Evolutionary conservation across 2,888 invertebrate species (phyloP).

Genomic region (Dasysyrphus albostriatus): DNA sequence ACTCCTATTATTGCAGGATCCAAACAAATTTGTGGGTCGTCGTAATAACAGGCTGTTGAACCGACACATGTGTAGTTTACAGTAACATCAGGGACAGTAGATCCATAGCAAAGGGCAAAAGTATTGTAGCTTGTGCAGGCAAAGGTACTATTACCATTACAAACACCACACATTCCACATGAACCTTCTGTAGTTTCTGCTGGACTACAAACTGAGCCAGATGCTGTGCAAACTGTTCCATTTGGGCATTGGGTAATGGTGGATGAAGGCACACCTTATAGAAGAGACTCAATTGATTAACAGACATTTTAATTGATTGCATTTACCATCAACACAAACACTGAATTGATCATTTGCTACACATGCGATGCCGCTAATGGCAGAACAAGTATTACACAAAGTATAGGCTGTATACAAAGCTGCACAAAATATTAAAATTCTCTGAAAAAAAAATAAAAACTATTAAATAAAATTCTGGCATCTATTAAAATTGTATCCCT

Average conservation of each 20-base stretch:
- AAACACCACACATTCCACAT: conserved; percentile 34
- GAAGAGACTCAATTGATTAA: background rate
- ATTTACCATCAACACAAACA: conserved; percentile 44
- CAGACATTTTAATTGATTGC: background rate
- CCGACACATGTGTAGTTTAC: conserved; percentile 14
- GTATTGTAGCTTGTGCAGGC: conserved; percentile 54
- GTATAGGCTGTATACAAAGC: conserved; percentile 3
- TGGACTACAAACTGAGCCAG: conserved; percentile 21
- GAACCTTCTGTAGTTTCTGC: background rate
- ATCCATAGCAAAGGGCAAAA: conserved; percentile 50
- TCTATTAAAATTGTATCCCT: background rate
- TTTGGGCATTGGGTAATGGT: conserved; percentile 26
- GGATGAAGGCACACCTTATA: conserved; percentile 34
- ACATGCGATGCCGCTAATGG: conserved; percentile 33
- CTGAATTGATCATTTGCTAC: conserved; percentile 52
- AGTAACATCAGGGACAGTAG: background rate
- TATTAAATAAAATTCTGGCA: background rate
- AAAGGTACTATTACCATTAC: conserved; percentile 31
- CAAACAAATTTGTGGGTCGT: conserved; percentile 39
- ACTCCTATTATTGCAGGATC: conserved; percentile 44
- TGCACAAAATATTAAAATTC: conserved; percentile 3
- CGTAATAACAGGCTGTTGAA: conserved; percentile 36
- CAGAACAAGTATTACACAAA: conserved; percentile 54
- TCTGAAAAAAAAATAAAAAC: conserved; percentile 2
- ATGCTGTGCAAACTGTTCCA: conserved; percentile 48